These are phyloP conservation scores for Hucho hucho DNA, from an alignment of 2,113 vertebrate genomes.

Conservation along the genomic window DNA sequence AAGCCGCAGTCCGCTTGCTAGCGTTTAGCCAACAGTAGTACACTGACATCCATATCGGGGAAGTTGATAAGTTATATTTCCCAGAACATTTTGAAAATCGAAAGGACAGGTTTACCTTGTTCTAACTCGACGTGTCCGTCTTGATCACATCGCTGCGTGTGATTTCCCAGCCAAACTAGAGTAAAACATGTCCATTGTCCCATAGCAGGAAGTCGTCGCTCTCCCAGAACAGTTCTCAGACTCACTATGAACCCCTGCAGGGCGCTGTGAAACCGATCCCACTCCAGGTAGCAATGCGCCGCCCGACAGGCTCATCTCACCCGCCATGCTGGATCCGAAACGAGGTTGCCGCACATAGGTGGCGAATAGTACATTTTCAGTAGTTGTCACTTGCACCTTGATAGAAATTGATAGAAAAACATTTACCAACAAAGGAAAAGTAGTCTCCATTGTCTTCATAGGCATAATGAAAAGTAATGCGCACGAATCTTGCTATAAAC, in stretches of 20 bases:
- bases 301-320: conserved; percentile 58
- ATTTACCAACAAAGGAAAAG: background rate
- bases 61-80: conserved; percentile 46
- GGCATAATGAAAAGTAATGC: too few species aligned
- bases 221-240: conserved; percentile 56
- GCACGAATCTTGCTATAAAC: too few species aligned
- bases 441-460: too few species aligned
- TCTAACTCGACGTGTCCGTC: conserved; percentile 37
- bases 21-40: conserved; percentile 47
- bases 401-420: background rate
- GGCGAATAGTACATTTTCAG: background rate
- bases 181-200: conserved; percentile 58
- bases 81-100: conserved; percentile 12
- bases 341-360: conserved; percentile 37
- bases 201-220: conserved; percentile 73
- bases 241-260: conserved; percentile 59
- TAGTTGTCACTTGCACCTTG: background rate
- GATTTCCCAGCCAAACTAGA: conserved; percentile 24
- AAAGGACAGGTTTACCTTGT: conserved; percentile 59
- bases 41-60: conserved; percentile 42
- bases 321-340: conserved; percentile 16
- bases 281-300: conserved; percentile 73
- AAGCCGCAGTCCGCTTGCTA: conserved; percentile 25
- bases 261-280: conserved; percentile 42
- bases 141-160: conserved; percentile 50